phyloP scores from a whole-genome alignment of 1,140 invertebrate species.

The Eumaeus atala region DNA sequence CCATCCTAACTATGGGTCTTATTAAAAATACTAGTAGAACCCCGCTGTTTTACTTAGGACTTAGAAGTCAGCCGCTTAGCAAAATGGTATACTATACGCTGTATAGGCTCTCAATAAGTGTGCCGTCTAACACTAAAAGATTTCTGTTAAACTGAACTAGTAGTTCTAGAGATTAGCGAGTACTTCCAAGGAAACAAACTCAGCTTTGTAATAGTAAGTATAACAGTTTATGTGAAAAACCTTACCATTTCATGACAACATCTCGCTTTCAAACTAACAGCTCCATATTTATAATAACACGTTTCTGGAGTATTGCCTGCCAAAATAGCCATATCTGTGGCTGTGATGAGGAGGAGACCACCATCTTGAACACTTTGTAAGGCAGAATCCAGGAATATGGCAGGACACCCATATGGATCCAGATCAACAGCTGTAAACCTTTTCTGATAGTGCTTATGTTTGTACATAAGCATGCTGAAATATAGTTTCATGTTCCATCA shows the following conservation, averaged over 20 bases:
- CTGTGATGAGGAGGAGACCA: conserved; percentile 93
- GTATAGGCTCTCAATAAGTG: no score
- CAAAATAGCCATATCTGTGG: conserved; percentile 97
- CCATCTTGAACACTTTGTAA: conserved; percentile 87
- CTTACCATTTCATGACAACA: conserved; percentile 96
- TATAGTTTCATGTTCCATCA: conserved; percentile 8
- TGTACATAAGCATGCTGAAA: conserved; percentile 89
- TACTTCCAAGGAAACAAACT: no score
- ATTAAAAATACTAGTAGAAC: no score
- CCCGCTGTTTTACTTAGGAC: no score
- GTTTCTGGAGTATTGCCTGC: conserved; percentile 97
- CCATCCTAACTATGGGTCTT: neutral
- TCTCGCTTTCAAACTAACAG: conserved; percentile 89
- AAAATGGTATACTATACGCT: no score
- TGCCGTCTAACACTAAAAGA: no score
- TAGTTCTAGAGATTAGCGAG: no score
- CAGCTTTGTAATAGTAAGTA: no score
- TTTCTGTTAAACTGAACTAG: no score
- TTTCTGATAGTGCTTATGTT: conserved; percentile 78
- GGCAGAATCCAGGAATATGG: conserved; percentile 93
- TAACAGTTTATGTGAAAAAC: neutral
- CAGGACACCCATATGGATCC: conserved; percentile 98
- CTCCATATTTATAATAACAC: conserved; percentile 95
- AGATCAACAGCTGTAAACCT: conserved; percentile 94
- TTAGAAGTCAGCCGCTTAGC: no score